phyloP scores from a whole-genome alignment of 2,888 invertebrate genomes.

The Fissipunctia ypsillon region DNA sequence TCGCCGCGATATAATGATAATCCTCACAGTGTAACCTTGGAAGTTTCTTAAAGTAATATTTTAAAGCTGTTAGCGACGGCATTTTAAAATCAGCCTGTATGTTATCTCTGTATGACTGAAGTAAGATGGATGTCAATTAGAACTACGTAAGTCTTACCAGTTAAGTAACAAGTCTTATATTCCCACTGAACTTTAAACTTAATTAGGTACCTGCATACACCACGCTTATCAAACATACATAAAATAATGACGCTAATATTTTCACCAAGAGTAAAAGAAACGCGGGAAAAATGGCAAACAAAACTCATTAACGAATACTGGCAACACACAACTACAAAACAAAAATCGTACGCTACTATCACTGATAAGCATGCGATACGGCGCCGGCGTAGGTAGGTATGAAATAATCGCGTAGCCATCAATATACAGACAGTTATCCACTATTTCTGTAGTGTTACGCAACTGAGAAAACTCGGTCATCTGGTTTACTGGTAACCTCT shows the following conservation, averaged over 20 bases:
- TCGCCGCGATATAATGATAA: conserved; percentile 47
- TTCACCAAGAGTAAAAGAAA: conserved; percentile 1
- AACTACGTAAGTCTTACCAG: conserved; percentile 20
- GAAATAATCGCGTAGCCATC: conserved; percentile 44
- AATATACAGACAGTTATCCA: conserved; percentile 34
- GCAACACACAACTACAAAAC: conserved; percentile 26
- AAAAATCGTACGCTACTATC: conserved; percentile 48
- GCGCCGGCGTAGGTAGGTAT: conserved; percentile 19
- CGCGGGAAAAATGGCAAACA: conserved; percentile 25
- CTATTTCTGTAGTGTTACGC: conserved; percentile 83
- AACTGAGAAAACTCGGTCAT: conserved; percentile 86
- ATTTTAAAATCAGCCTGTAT: conserved; percentile 38
- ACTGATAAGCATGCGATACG: conserved; percentile 46
- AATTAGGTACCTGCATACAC: too few relatives aligned
- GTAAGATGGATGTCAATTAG: conserved; percentile 34
- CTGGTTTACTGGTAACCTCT: conserved; percentile 78
- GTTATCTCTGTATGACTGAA: conserved; percentile 17
- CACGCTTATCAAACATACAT: conserved; percentile 14
- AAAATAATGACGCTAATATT: conserved; percentile 13
- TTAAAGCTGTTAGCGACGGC: background rate
- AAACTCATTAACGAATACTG: conserved; percentile 40
- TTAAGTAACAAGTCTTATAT: conserved; percentile 31
- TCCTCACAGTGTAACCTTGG: conserved; percentile 46
- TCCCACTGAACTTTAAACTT: conserved; percentile 33
- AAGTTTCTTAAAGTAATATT: conserved; percentile 8